Evolutionary conservation across 2,797 vertebrate species (phyloP).

Genomic region (Sebastes variabilis): DNA sequence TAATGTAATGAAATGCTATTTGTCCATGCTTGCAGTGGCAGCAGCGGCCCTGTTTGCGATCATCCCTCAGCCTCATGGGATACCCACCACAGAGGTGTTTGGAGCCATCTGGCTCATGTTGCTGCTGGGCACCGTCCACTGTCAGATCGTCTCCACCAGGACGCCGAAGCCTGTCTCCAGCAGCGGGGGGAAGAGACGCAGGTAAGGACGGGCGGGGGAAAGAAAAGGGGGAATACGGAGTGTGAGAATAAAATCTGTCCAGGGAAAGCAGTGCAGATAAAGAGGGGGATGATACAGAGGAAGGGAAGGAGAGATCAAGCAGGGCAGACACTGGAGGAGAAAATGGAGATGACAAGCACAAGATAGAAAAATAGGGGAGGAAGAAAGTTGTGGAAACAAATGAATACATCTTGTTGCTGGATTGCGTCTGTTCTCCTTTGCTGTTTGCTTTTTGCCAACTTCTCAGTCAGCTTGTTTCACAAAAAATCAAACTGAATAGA

Average conservation of each 20-base stretch:
- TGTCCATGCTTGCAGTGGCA: slow-evolving; percentile 78
- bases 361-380: neutral
- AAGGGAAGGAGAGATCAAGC: neutral
- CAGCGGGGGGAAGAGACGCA: slow-evolving; percentile 92
- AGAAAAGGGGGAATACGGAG: neutral
- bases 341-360: neutral
- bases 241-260: neutral
- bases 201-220: slow-evolving; percentile 70
- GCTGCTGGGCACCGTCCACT: slow-evolving; percentile 97
- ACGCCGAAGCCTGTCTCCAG: slow-evolving; percentile 90
- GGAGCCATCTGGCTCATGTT: slow-evolving; percentile 96
- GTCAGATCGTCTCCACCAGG: slow-evolving; percentile 98
- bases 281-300: too few relatives aligned
- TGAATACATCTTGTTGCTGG: neutral
- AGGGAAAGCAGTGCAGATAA: neutral
- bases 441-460: neutral
- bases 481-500: neutral
- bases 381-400: neutral
- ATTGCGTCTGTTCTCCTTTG: neutral
- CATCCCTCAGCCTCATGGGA: slow-evolving; percentile 87
- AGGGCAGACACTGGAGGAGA: neutral
- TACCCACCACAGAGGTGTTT: slow-evolving; percentile 95
- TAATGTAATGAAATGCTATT: neutral
- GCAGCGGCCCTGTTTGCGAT: slow-evolving; percentile 88
- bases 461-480: slow-evolving; percentile 16